phyloP scores from a whole-genome alignment of 1,140 invertebrate genomes.

The Plectus sambesii region DNA sequence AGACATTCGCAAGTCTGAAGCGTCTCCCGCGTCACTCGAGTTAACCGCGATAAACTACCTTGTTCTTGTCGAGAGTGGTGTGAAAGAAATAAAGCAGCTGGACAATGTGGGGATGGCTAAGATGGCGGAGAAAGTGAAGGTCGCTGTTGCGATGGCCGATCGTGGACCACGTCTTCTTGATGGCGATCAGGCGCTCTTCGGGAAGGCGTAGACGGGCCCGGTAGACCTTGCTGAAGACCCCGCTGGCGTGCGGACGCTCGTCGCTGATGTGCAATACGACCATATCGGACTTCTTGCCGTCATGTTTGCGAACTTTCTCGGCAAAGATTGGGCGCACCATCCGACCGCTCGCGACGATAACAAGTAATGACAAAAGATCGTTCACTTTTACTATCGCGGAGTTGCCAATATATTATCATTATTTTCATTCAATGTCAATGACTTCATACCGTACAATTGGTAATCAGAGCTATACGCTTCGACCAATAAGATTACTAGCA shows the following conservation, averaged over 20 bases:
- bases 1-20: conserved; percentile 29
- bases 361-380: no score
- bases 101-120: conserved; percentile 21
- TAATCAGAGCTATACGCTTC: no score
- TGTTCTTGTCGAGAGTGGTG: conserved; percentile 16
- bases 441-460: no score
- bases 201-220: conserved; percentile 17
- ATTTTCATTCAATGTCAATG: no score
- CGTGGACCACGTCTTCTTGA: conserved; percentile 35
- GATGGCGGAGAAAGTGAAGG: not conserved
- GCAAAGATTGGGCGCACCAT: no score
- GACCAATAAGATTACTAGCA: no score
- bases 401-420: no score
- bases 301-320: no score
- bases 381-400: no score
- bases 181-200: conserved; percentile 21
- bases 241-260: conserved; percentile 23
- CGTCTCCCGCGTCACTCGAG: not conserved
- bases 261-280: no score
- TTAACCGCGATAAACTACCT: conserved; percentile 6
- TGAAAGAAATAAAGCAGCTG: conserved; percentile 31
- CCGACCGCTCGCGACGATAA: no score
- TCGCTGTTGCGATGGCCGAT: conserved; percentile 24
- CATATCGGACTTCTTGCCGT: no score
- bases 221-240: conserved; percentile 34